These are phyloP conservation scores for Oreochromis niloticus DNA, from an alignment of 2,113 vertebrate species.

Conservation along the genomic window DNA sequence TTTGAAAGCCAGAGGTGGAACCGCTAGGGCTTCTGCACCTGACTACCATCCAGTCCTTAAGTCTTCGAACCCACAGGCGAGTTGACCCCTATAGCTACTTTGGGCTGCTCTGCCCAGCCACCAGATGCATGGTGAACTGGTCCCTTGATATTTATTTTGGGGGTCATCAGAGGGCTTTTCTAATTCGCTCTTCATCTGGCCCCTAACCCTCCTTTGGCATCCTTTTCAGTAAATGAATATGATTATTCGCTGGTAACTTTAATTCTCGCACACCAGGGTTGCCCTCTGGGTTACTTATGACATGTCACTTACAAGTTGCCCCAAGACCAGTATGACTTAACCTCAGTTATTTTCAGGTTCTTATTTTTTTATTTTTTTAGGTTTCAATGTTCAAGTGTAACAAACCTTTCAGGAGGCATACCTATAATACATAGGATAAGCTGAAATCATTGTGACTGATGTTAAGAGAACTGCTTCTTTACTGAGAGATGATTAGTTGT, in stretches of 20 bases:
- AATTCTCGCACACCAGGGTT: background rate
- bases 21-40: accelerated
- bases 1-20: background rate
- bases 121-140: background rate
- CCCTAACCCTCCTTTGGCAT: background rate
- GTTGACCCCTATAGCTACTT: background rate
- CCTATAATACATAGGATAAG: background rate
- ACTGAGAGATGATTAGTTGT: background rate
- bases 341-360: background rate
- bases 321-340: background rate
- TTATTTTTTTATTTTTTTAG: background rate
- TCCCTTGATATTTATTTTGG: background rate
- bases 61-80: background rate
- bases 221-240: background rate
- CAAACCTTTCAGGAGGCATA: background rate
- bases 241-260: background rate
- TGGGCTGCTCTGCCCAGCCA: background rate
- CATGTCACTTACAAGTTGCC: background rate
- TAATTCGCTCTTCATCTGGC: background rate
- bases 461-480: background rate
- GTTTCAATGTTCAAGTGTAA: background rate
- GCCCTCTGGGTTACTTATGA: background rate
- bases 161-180: background rate
- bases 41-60: background rate
- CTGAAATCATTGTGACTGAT: background rate